Evolutionary conservation across 2,888 invertebrate genomes (phyloP).

Genomic region (Carcina quercana): DNA sequence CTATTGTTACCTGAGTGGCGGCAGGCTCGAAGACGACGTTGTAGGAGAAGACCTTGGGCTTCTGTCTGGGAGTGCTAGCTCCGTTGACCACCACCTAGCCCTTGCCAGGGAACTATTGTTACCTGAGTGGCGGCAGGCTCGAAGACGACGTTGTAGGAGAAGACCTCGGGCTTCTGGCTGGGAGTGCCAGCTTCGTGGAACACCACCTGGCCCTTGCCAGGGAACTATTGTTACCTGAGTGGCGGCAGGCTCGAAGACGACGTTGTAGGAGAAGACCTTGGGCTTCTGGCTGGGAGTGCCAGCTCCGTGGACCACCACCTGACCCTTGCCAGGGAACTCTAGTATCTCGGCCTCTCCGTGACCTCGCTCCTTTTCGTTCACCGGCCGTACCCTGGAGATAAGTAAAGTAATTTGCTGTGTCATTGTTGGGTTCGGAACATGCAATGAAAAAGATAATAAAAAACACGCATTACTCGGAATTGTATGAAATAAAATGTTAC

Average conservation of each 20-base stretch:
- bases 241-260: constrained; percentile 94
- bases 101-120: constrained; percentile 8
- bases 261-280: constrained; percentile 95
- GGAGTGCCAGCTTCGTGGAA: constrained; percentile 69
- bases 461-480: background rate
- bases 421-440: background rate
- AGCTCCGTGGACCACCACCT: constrained; percentile 80
- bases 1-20: constrained; percentile 79
- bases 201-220: constrained; percentile 91
- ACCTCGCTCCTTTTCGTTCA: constrained; percentile 83
- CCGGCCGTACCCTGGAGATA: constrained; percentile 82
- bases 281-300: constrained; percentile 77
- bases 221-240: constrained; percentile 81
- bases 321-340: constrained; percentile 93
- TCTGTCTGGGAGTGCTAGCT: constrained; percentile 72
- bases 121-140: constrained; percentile 90
- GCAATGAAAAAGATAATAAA: background rate
- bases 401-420: background rate
- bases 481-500: too few relatives aligned
- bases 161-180: constrained; percentile 86
- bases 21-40: constrained; percentile 96
- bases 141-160: constrained; percentile 96
- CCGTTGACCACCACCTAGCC: too few relatives aligned
- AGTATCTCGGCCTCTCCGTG: constrained; percentile 80
- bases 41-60: constrained; percentile 92